Evolutionary conservation across 2,888 invertebrate genomes (phyloP).

Genomic region (Idaea biselata): DNA sequence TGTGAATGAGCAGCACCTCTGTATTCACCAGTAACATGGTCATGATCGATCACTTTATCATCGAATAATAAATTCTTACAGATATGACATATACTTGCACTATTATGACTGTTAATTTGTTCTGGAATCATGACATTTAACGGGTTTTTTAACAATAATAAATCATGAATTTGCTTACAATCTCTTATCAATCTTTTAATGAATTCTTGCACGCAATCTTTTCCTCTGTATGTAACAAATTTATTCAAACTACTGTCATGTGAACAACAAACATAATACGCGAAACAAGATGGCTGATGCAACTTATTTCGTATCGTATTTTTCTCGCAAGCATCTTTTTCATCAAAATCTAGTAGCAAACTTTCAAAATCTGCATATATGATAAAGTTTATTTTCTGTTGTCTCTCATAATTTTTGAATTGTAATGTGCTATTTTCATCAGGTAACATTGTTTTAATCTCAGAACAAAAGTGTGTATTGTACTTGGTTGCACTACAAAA

Average conservation of each 20-base stretch:
- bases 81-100: conserved; percentile 15
- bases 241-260: conserved; percentile 22
- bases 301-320: conserved; percentile 11
- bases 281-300: conserved; percentile 25
- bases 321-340: no score
- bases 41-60: conserved; percentile 2
- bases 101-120: background rate
- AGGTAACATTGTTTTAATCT: conserved; percentile 11
- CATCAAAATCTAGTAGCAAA: conserved; percentile 9
- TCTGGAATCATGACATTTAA: conserved; percentile 5
- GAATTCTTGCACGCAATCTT: conserved; percentile 15
- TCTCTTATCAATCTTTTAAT: conserved; percentile 11
- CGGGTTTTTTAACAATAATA: conserved; percentile 9
- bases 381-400: conserved; percentile 21
- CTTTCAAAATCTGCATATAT: no score
- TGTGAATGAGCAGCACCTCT: conserved; percentile 22
- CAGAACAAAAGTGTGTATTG: no score
- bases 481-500: conserved; percentile 16
- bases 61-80: conserved; percentile 10
- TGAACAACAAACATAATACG: conserved; percentile 24
- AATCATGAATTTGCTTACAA: conserved; percentile 5
- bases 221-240: conserved; percentile 15
- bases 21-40: conserved; percentile 19
- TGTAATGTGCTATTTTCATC: conserved; percentile 13
- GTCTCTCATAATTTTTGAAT: conserved; percentile 23